Base-by-base conservation (phyloP, 2,113 vertebrate genomes). In the Gymnorhina tibicen region DNA sequence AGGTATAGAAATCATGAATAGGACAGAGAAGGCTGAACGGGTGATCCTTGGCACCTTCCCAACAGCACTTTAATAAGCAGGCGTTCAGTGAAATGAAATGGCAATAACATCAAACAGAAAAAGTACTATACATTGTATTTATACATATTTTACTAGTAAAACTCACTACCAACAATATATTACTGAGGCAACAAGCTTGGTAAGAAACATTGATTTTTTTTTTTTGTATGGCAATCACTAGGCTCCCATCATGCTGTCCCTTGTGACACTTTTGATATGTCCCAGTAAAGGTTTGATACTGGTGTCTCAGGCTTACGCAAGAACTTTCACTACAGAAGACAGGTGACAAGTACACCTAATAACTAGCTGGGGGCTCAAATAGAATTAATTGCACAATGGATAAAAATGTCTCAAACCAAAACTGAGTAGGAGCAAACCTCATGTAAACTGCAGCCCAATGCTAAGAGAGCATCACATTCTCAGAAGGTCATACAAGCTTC, bases 121-220 rank as follows among this genome's bases (percentile, higher is more conserved):
- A 94, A 84, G 46, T 93, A 95, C 56, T 89, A 78, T 78, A 96
- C 81, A 82, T 79, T 64, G 85, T 75, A 87, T 74, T 84, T 94
- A 86, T 92, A 89, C 47, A 82, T 93, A 92, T 93, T 93, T 97
- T 83, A 94, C 92, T 93, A 92, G 49, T 67, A 92, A 95, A 97
- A 95, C 87, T 96, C 76, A 93, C 94, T 93, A 96, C 28, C 78
- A 89, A 95, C 81, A 96, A 94, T 78, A 66, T 89, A 97, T 74
- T 91, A 89, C 84, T 28, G 89, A 97, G 96, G 77, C 84, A 96
- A 96, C 85, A 95, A 89, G 13, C 81, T 95, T 67, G 63, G 83
- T 87, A 87, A 94, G 89, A 94, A 91, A 92, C 84, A 92, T 8
- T n/a, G 49, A 13, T n/a, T 64, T 66, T 67, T 63, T 59, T 53